Conservation (phyloP, 2,797 vertebrate genomes). For the Lacerta viridis region DNA sequence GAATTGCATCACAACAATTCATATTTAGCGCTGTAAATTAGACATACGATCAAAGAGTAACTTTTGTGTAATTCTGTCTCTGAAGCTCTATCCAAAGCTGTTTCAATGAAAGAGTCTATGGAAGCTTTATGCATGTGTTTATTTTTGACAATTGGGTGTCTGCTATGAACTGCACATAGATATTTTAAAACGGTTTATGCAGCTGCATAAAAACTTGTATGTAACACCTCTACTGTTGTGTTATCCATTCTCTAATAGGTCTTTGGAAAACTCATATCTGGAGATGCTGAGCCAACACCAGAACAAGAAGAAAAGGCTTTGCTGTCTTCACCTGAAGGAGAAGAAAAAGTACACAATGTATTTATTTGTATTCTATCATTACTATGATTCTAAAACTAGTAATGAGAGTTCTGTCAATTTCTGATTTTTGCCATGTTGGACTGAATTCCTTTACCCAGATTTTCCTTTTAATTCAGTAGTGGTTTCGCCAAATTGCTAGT, state of each 20-base stretch:
- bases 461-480: neutral
- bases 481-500: neutral
- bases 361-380: constrained; percentile 81
- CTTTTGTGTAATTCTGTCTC: neutral
- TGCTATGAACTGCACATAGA: neutral
- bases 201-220: neutral
- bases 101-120: neutral
- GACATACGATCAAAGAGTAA: neutral
- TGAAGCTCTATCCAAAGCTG: neutral
- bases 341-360: constrained; percentile 97
- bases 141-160: neutral
- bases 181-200: neutral
- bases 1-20: neutral
- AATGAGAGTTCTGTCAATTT: neutral
- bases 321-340: constrained; percentile 97
- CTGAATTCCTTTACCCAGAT: neutral
- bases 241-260: constrained; percentile 82
- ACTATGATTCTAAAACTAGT: constrained; percentile 66
- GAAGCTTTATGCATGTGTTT: neutral
- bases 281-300: constrained; percentile 97
- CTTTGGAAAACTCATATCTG: constrained; percentile 98
- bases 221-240: neutral
- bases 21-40: neutral
- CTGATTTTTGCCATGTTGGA: neutral
- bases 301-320: constrained; percentile 98